phyloP scores from a whole-genome alignment of 2,888 invertebrate species.

The Sicus ferrugineus region DNA sequence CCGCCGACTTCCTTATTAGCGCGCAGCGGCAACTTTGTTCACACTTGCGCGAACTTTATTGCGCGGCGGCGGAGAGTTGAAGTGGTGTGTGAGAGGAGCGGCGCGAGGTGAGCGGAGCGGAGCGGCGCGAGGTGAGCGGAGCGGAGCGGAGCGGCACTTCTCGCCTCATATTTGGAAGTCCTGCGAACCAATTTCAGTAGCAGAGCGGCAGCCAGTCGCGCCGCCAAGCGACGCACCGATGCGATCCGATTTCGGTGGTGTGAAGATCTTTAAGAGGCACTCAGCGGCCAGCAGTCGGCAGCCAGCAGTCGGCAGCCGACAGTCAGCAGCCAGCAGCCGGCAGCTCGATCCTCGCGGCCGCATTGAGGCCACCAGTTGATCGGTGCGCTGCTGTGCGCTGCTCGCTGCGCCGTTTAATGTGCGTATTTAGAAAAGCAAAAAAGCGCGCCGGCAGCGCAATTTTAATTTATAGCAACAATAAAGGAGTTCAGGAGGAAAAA shows the following conservation, averaged over 20 bases:
- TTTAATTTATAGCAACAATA: background rate
- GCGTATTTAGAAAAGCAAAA: slow-evolving; percentile 6
- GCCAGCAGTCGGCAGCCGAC: too few relatives aligned
- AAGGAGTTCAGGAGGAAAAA: background rate
- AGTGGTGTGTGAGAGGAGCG: too few relatives aligned
- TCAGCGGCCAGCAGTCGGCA: too few relatives aligned
- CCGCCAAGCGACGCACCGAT: background rate
- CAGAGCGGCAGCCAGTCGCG: background rate
- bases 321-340: too few relatives aligned
- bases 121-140: too few relatives aligned
- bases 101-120: too few relatives aligned
- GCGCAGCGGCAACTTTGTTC: slow-evolving; percentile 23
- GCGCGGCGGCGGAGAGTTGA: too few relatives aligned
- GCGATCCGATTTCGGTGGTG: background rate
- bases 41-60: slow-evolving; percentile 16
- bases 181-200: slow-evolving; percentile 9
- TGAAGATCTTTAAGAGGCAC: slow-evolving; percentile 7
- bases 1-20: slow-evolving; percentile 20
- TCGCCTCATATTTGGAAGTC: slow-evolving; percentile 16
- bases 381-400: too few relatives aligned
- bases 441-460: background rate
- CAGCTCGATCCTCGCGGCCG: too few relatives aligned
- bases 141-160: background rate
- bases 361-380: too few relatives aligned
- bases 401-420: background rate